phyloP scores from a whole-genome alignment of 2,888 invertebrate species.

The Gari tellinella region DNA sequence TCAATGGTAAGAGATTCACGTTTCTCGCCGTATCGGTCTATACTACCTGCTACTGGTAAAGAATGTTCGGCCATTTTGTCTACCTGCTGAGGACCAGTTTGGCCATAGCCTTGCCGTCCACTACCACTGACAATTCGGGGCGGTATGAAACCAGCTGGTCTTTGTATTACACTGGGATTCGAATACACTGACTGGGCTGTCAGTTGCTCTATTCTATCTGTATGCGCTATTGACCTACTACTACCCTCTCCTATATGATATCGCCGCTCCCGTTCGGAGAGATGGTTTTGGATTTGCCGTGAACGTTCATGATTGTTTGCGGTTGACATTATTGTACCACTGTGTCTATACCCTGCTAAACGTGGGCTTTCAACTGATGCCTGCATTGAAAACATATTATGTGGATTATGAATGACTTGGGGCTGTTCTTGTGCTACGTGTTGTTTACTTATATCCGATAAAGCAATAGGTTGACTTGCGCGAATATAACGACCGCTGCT shows the following conservation, averaged over 20 bases:
- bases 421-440: background rate
- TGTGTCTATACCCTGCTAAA: no score
- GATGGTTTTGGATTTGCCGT: no score
- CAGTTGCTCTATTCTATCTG: conserved; percentile 9
- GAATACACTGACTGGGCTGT: conserved; percentile 1
- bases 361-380: no score
- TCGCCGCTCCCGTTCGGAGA: conserved; percentile 7
- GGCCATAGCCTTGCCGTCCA: background rate
- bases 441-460: conserved; percentile 38
- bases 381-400: no score
- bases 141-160: conserved; percentile 48
- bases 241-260: background rate
- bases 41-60: no score
- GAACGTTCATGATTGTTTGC: no score
- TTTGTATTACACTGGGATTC: conserved; percentile 54
- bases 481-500: conserved; percentile 8
- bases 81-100: no score
- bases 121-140: conserved; percentile 44
- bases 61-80: no score
- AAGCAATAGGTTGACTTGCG: conserved; percentile 33
- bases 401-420: no score
- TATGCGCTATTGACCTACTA: no score
- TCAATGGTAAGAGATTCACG: background rate
- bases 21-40: background rate
- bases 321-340: no score